Evolutionary conservation across 2,797 vertebrate species (phyloP), one percentile per base, ranked within the genome.

Genomic region (Coracias cyanogaster): DNA sequence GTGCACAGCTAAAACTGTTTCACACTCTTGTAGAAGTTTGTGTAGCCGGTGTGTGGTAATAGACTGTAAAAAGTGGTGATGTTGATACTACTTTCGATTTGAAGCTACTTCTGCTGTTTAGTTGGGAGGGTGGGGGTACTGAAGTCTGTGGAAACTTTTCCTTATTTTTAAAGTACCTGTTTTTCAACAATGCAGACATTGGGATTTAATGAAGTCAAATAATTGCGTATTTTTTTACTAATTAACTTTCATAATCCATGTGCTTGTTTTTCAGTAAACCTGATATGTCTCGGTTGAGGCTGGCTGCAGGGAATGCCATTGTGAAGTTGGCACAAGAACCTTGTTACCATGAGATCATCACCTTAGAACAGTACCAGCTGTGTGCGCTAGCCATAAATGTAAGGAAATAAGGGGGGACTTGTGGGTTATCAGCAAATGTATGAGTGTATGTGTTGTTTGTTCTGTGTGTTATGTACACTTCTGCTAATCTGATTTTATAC

Each of bases 301-400:
- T 99, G 91, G 99, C 99, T 58, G 99, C 99, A 9, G 99, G 99
- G 7, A 99, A 99, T 74, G 99, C 99, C 48, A 97, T 99, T 95
- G 98, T 99, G 94, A 99, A 99, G 97, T 97, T 99, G 96, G 99
- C 99, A 24, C 99, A 99, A 96, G 99, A 99, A 92, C 99, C 99
- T 31, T 99, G 99, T 97, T 99, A 99, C 94, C 99, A 99, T 18
- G 99, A 99, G 98, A 99, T 99, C 97, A 99, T 99, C 98, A 99
- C 99, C 3, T 97, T 99, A 98, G 99, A 99, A 96, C 99, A 99
- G 60, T 99, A 99, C 97, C 99, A 99, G 97, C 98, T 99, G 51
- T 99, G 99, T 66, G 98, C 99, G 0, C 98, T 99, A 45, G 99
- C 99, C 95, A 99, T 99, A 97, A 99, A 99, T 54, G 99, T 99